Percentiles rank a stretch among this genome's conserved stretches.
phyloP scores from a whole-genome alignment of 2,888 invertebrate species.

The Caenorhabditis wallacei region DNA sequence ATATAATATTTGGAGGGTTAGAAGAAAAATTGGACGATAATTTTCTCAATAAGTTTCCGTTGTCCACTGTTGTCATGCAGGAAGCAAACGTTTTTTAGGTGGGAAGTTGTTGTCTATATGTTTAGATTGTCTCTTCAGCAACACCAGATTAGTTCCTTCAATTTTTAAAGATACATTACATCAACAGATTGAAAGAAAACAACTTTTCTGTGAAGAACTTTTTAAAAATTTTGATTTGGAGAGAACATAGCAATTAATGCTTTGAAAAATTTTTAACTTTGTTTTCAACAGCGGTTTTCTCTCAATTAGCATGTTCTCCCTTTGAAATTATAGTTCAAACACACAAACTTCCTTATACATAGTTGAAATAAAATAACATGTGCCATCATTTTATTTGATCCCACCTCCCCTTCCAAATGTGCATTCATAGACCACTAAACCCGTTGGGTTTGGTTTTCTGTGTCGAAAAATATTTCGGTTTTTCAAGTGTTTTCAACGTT shows the following conservation, averaged over 20 bases:
- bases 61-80: conserved; percentile 10
- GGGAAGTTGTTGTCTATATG: background rate
- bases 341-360: background rate
- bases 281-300: no score
- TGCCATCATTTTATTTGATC: conserved; percentile 11
- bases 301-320: no score
- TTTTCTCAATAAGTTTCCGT: conserved; percentile 54
- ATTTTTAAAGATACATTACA: no score
- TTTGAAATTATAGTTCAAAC: conserved; percentile 5
- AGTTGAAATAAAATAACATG: conserved; percentile 2
- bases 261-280: no score
- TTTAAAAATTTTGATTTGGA: no score
- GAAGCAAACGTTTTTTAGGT: conserved; percentile 13
- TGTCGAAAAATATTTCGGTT: conserved; percentile 32
- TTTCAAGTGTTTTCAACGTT: conserved; percentile 40
- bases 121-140: background rate
- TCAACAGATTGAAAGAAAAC: no score
- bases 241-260: no score
- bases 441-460: conserved; percentile 3
- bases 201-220: no score
- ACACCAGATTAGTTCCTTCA: background rate
- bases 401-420: background rate
- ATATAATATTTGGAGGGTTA: conserved; percentile 5
- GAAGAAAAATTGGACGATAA: conserved; percentile 27
- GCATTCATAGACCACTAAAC: conserved; percentile 6